Percentiles rank a stretch among this genome's conserved stretches.
phyloP scores from a whole-genome alignment of 2,113 vertebrate species.

The Salvator merianae region DNA sequence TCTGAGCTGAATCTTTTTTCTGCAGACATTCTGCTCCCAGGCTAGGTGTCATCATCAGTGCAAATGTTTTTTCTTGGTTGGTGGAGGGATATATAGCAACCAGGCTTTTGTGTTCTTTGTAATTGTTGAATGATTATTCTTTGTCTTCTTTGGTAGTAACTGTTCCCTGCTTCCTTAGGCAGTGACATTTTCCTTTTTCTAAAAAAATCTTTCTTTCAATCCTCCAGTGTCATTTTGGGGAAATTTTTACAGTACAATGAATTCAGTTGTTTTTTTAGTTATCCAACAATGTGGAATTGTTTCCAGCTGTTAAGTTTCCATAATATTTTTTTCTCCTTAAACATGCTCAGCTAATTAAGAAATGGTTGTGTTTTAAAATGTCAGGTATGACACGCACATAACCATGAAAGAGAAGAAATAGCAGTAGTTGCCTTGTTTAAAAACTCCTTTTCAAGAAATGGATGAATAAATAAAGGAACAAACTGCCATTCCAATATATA shows the following conservation, averaged over 20 bases:
- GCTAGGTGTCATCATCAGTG: too few species aligned
- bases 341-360: constrained; percentile 75
- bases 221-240: constrained; percentile 73
- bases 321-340: constrained; percentile 73
- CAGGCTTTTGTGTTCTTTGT: too few species aligned
- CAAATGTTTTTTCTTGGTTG: too few species aligned
- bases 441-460: constrained; percentile 44
- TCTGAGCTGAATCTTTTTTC: too few species aligned
- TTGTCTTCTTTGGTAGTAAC: constrained; percentile 50
- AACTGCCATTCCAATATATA: constrained; percentile 21
- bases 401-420: constrained; percentile 71
- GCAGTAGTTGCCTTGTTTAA: constrained; percentile 63
- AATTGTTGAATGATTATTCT: constrained; percentile 47
- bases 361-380: constrained; percentile 81
- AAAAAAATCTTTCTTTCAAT: constrained; percentile 55
- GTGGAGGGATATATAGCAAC: too few species aligned
- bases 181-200: too few species aligned
- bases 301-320: constrained; percentile 82
- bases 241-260: constrained; percentile 60
- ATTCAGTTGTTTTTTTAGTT: constrained; percentile 77
- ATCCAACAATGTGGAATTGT: constrained; percentile 78
- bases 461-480: constrained; percentile 5
- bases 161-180: too few species aligned
- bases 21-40: too few species aligned
- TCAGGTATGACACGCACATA: constrained; percentile 75